Evolutionary conservation across 35 echinoderm and acorn worm species (phyloP).

Genomic region (Diadema setosum): DNA sequence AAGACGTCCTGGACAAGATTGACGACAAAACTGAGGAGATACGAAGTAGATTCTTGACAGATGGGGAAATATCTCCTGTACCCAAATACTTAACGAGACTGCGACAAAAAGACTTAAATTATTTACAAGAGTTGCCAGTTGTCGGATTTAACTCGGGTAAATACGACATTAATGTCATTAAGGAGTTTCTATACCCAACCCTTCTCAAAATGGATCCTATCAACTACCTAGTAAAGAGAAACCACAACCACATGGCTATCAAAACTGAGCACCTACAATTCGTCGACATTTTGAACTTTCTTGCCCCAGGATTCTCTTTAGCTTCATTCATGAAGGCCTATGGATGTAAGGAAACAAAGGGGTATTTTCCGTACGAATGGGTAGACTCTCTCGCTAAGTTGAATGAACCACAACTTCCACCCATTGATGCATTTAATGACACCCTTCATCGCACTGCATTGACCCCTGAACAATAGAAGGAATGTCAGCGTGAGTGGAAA

Average conservation of each 20-base stretch:
- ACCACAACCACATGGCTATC: not conserved
- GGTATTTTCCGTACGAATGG: conserved; percentile 1
- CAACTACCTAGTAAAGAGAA: not conserved
- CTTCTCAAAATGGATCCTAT: not conserved
- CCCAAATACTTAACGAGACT: not conserved
- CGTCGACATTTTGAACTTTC: conserved; percentile 24
- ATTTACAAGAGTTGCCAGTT: conserved; percentile 13
- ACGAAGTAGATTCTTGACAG: no score
- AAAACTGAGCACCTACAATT: not conserved
- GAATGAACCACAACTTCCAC: not conserved
- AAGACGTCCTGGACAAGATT: not conserved
- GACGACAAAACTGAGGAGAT: not conserved
- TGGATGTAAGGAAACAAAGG: not conserved
- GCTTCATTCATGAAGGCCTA: not conserved
- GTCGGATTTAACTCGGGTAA: conserved; percentile 45
- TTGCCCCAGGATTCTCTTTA: conserved; percentile 25
- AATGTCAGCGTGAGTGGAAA: not conserved
- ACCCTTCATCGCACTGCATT: not conserved
- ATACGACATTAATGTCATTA: no score
- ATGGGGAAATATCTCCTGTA: not conserved
- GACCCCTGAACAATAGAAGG: not conserved
- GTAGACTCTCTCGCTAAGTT: conserved; percentile 3
- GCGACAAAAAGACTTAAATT: not conserved
- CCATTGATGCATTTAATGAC: not conserved
- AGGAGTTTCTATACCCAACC: no score